Evolutionary conservation across 2,113 vertebrate genomes (phyloP).

Genomic region (Microcebus ravelobensis): DNA sequence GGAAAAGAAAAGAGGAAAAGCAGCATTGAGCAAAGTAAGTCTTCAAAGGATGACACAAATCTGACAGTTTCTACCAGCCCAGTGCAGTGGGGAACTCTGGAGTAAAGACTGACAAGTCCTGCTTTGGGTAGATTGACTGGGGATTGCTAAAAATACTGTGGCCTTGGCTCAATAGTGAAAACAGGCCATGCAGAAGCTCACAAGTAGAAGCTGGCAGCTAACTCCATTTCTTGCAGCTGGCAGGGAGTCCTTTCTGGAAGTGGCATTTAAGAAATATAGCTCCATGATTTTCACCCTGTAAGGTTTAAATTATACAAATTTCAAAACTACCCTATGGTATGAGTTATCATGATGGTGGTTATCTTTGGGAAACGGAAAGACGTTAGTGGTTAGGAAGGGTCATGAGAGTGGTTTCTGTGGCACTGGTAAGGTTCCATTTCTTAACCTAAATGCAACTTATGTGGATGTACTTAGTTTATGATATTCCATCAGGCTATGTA

Average conservation of each 20-base stretch:
- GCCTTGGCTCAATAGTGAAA: background rate
- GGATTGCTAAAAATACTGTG: background rate
- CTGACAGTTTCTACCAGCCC: too few relatives aligned
- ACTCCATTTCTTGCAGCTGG: background rate
- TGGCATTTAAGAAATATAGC: background rate
- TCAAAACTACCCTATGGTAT: slow-evolving; percentile 23
- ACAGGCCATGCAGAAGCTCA: background rate
- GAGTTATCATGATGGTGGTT: background rate
- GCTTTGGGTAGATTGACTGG: background rate
- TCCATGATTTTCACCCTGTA: background rate
- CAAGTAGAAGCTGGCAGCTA: background rate
- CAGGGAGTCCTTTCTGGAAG: background rate
- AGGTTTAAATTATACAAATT: slow-evolving; percentile 33
- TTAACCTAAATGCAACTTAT: background rate
- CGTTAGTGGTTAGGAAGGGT: background rate
- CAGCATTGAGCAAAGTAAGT: background rate
- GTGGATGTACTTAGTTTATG: background rate
- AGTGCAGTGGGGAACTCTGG: background rate
- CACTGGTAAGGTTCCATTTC: background rate
- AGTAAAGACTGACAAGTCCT: background rate
- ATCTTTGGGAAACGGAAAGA: slow-evolving; percentile 39
- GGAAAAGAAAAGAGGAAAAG: background rate
- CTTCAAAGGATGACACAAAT: background rate
- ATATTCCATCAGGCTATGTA: background rate
- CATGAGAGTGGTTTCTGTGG: background rate